Percentiles rank a stretch among this genome's conserved stretches.
Evolutionary conservation across 2,888 invertebrate species (phyloP).

Genomic region (Elmis aenea): DNA sequence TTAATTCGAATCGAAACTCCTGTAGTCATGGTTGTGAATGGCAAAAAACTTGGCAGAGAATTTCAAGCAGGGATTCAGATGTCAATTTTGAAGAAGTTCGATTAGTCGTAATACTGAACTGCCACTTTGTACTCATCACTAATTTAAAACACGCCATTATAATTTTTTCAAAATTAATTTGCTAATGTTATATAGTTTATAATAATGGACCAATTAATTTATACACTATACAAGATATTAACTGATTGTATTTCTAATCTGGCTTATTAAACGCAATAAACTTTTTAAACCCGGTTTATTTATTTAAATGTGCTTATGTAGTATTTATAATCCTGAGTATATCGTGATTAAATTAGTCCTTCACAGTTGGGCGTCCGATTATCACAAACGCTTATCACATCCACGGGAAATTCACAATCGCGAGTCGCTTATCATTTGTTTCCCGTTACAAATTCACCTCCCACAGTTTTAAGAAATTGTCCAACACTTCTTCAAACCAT

Average conservation of each 20-base stretch:
- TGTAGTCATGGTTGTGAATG: conserved; percentile 67
- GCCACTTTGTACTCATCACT: too few relatives aligned
- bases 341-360: conserved; percentile 12
- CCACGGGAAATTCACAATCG: conserved; percentile 17
- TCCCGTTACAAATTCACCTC: conserved; percentile 74
- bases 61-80: conserved; percentile 62
- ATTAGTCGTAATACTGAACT: too few relatives aligned
- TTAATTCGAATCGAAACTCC: conserved; percentile 78
- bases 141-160: too few relatives aligned
- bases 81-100: conserved; percentile 60
- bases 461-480: conserved; percentile 86
- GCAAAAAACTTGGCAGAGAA: conserved; percentile 62
- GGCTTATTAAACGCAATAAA: conserved; percentile 11
- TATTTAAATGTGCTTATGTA: conserved; percentile 10
- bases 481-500: conserved; percentile 85
- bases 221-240: conserved; percentile 7
- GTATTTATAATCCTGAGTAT: conserved; percentile 15
- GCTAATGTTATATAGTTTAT: conserved; percentile 9
- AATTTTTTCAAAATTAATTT: too few relatives aligned
- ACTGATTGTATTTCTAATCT: conserved; percentile 14
- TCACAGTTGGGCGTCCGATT: conserved; percentile 17
- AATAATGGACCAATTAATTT: conserved; percentile 24
- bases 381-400: conserved; percentile 31
- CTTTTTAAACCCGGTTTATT: conserved; percentile 13
- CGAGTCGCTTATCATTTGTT: conserved; percentile 8